Percentiles rank a stretch among this genome's conserved stretches.
phyloP scores from a whole-genome alignment of 2,797 vertebrate genomes.

The Scarus forsteni region DNA sequence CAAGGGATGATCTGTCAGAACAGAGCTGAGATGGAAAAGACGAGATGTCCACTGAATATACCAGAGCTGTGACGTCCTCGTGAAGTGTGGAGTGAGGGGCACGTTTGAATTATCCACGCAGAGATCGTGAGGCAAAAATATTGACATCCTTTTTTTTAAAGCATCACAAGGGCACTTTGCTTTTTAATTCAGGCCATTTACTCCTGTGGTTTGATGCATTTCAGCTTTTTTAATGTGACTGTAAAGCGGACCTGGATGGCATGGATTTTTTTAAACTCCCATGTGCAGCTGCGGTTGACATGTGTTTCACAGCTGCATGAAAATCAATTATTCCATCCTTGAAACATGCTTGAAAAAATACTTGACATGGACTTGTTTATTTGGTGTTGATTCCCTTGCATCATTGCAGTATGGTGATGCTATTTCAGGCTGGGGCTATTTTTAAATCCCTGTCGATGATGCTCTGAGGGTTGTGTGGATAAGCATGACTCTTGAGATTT shows the following conservation, averaged over 20 bases:
- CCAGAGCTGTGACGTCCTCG: conserved; percentile 30
- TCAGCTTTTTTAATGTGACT: conserved; percentile 1
- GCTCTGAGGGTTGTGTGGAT: neutral
- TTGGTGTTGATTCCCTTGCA: conserved; percentile 10
- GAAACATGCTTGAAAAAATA: conserved; percentile 29
- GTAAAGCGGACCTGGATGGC: conserved; percentile 14
- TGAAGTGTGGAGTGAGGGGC: neutral
- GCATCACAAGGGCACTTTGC: neutral
- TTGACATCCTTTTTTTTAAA: no score
- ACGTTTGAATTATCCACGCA: conserved; percentile 5
- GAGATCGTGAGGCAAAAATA: neutral
- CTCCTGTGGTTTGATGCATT: neutral
- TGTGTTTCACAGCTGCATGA: conserved; percentile 20
- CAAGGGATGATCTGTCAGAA: conserved; percentile 76
- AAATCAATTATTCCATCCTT: conserved; percentile 36
- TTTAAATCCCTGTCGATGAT: neutral
- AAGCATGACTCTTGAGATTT: conserved; percentile 1
- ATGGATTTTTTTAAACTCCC: conserved; percentile 17
- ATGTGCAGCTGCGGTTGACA: conserved; percentile 4
- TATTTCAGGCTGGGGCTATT: conserved; percentile 2
- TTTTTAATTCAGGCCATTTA: neutral
- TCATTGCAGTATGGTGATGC: conserved; percentile 17
- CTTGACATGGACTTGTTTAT: conserved; percentile 10
- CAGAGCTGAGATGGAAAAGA: conserved; percentile 63
- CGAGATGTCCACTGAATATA: conserved; percentile 64